These are phyloP conservation scores for Allophyes oxyacanthae DNA, from an alignment of 2,888 invertebrate species.

Conservation along the genomic window DNA sequence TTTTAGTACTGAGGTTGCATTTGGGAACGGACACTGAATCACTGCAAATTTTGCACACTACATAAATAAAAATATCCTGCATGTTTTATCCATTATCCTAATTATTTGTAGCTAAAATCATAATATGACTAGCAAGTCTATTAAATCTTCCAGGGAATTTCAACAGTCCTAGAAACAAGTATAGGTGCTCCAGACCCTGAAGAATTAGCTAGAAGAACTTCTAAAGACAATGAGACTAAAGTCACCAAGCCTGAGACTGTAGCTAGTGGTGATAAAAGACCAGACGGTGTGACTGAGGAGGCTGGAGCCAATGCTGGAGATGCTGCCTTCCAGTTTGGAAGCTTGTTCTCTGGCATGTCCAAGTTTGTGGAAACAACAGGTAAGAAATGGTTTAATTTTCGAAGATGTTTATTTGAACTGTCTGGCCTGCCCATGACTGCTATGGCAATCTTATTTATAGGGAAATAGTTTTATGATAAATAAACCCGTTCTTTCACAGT, in stretches of 20 bases:
- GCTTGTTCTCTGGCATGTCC: conserved; percentile 91
- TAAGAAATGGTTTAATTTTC: conserved; percentile 50
- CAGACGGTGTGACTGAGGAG: conserved; percentile 42
- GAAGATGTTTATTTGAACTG: too few relatives aligned
- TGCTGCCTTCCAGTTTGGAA: conserved; percentile 88
- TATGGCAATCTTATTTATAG: too few relatives aligned
- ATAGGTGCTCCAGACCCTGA: conserved; percentile 96
- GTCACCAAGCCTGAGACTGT: conserved; percentile 16
- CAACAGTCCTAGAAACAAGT: conserved; percentile 93
- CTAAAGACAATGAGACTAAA: conserved; percentile 55
- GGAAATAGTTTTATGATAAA: too few relatives aligned
- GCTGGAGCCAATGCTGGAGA: conserved; percentile 40
- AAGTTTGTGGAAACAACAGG: conserved; percentile 92
- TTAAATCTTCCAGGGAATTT: conserved; percentile 90
- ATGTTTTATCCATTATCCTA: too few relatives aligned
- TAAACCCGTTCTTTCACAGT: too few relatives aligned
- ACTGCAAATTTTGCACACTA: too few relatives aligned
- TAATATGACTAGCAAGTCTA: too few relatives aligned
- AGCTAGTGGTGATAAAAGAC: conserved; percentile 21
- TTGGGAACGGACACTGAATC: too few relatives aligned
- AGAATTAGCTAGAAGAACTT: conserved; percentile 90
- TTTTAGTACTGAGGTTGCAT: too few relatives aligned
- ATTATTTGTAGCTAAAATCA: too few relatives aligned
- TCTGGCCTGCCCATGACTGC: too few relatives aligned
- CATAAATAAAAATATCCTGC: too few relatives aligned